These are phyloP conservation scores for Romanogobio albipinnatus DNA, from an alignment of 2,113 vertebrate genomes.

Conservation along the genomic window DNA sequence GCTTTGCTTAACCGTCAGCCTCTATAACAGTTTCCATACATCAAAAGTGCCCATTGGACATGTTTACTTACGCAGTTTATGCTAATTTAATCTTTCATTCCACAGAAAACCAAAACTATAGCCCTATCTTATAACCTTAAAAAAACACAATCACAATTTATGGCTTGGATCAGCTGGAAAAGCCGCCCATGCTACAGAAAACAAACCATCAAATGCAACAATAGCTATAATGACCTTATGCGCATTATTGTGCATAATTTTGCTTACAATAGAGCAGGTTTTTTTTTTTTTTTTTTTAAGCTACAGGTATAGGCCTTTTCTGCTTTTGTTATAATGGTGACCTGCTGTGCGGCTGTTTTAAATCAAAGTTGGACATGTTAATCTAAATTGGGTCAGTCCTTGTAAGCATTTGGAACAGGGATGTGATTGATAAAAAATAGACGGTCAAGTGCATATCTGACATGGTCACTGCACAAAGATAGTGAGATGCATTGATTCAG, in stretches of 20 bases:
- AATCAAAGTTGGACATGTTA: background rate
- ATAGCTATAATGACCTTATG: background rate
- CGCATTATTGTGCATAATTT: conserved; percentile 9
- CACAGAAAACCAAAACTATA: conserved; percentile 61
- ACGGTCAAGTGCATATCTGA: conserved; percentile 54
- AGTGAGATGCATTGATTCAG: conserved; percentile 35
- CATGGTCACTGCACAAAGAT: conserved; percentile 55
- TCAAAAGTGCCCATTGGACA: conserved; percentile 62
- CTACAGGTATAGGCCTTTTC: background rate
- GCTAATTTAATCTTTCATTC: conserved; percentile 72
- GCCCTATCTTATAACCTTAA: conserved; percentile 50
- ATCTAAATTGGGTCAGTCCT: background rate
- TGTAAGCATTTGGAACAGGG: conserved; percentile 6
- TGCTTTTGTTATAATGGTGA: background rate
- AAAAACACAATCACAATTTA: conserved; percentile 44
- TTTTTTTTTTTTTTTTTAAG: background rate
- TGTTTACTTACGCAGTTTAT: conserved; percentile 68
- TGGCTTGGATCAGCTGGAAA: conserved; percentile 29
- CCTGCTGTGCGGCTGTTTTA: background rate
- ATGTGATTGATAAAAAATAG: conserved; percentile 60
- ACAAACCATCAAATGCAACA: background rate
- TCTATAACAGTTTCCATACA: conserved; percentile 70
- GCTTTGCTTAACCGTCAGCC: conserved; percentile 47
- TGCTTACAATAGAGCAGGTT: background rate
- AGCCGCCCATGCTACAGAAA: background rate